These are phyloP conservation scores for Antennarius maculatus DNA, from an alignment of 2,797 vertebrate genomes.

Conservation along the genomic window DNA sequence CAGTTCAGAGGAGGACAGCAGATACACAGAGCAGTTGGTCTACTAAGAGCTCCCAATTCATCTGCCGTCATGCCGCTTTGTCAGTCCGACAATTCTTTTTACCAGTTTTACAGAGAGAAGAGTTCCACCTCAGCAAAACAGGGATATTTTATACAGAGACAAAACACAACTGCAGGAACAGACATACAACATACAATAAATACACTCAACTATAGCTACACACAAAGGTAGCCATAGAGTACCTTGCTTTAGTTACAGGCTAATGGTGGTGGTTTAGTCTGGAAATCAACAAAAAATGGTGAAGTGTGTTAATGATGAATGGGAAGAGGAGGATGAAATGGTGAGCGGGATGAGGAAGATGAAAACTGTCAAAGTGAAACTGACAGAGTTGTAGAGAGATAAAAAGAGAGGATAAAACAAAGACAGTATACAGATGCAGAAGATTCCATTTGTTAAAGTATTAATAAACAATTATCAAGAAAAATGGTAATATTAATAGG, in stretches of 20 bases:
- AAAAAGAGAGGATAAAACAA: conserved; percentile 20
- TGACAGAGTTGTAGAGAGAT: conserved; percentile 8
- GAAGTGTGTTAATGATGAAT: conserved; percentile 61
- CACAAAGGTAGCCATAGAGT: conserved; percentile 38
- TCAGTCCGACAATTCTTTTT: neutral
- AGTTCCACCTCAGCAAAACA: conserved; percentile 3
- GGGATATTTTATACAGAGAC: neutral
- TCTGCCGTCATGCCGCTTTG: neutral
- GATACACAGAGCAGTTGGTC: conserved; percentile 13
- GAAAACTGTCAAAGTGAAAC: conserved; percentile 12
- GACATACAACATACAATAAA: neutral
- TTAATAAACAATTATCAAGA: conserved; percentile 15
- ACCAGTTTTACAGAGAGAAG: conserved; percentile 15
- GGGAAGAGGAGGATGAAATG: conserved; percentile 19
- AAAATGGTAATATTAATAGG: conserved; percentile 13
- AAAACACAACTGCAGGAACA: conserved; percentile 12
- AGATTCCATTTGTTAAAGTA: conserved; percentile 35
- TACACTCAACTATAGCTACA: conserved; percentile 17
- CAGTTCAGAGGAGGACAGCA: conserved; percentile 11
- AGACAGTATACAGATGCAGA: conserved; percentile 25
- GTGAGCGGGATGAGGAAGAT: conserved; percentile 31
- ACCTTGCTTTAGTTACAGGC: conserved; percentile 82
- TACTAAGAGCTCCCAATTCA: conserved; percentile 15
- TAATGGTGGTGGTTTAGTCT: conserved; percentile 78
- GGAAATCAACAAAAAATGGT: conserved; percentile 67